Evolutionary conservation across 2,888 invertebrate species (phyloP).

Genomic region (Drosophila mercatorum): DNA sequence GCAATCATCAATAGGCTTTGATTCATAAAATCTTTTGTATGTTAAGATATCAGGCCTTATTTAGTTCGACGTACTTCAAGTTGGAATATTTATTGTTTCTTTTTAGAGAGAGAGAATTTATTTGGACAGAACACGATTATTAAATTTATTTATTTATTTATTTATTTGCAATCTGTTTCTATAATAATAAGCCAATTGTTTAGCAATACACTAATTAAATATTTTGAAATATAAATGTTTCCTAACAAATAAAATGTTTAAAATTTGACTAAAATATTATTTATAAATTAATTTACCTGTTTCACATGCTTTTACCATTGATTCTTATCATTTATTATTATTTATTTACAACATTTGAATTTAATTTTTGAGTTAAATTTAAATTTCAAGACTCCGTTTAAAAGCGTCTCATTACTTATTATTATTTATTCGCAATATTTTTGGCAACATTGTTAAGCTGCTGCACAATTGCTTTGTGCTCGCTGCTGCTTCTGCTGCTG

Average conservation of each 20-base stretch:
- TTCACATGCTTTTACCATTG: no score
- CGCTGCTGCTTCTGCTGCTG: neutral
- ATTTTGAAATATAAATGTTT: no score
- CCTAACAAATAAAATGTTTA: no score
- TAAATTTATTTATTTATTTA: neutral
- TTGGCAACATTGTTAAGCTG: constrained; percentile 16
- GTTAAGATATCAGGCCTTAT: neutral
- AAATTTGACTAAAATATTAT: no score
- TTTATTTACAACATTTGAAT: no score
- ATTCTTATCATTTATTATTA: no score
- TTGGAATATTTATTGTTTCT: neutral
- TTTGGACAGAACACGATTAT: no score
- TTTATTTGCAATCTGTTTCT: no score
- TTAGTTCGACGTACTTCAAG: neutral
- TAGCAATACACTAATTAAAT: no score
- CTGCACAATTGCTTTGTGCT: constrained; percentile 16
- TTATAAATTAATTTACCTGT: no score
- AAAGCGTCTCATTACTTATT: neutral
- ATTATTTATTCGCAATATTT: constrained; percentile 18
- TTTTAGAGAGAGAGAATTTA: neutral
- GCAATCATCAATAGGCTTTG: neutral
- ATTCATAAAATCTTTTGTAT: neutral
- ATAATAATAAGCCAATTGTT: no score
- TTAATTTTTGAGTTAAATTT: neutral
- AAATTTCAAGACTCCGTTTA: neutral